Conservation (phyloP, 2,113 vertebrate genomes). For the Chaetodon auriga region DNA sequence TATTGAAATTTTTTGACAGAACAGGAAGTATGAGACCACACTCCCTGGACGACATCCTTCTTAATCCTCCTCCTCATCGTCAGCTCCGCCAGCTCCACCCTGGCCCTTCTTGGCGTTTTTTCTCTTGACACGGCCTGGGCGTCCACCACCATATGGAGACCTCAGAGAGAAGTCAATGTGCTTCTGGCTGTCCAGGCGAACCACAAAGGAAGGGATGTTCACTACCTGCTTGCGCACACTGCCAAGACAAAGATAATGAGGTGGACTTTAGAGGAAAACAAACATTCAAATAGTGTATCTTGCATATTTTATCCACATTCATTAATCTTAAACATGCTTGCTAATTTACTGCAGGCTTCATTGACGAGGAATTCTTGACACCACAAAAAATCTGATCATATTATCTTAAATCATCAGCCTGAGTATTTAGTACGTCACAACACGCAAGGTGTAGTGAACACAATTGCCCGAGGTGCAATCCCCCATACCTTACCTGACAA, state of each 20-base stretch:
- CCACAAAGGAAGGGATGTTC: slow-evolving; percentile 95
- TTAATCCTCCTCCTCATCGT: slow-evolving; percentile 94
- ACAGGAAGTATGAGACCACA: slow-evolving; percentile 42
- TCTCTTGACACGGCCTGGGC: slow-evolving; percentile 93
- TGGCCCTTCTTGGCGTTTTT: slow-evolving; percentile 97
- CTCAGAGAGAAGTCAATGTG: slow-evolving; percentile 96
- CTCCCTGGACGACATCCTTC: slow-evolving; percentile 34
- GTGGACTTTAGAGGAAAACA: not conserved
- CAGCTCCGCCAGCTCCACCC: slow-evolving; percentile 89
- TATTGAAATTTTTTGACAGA: slow-evolving; percentile 76
- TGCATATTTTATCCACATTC: not conserved
- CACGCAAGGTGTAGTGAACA: not conserved
- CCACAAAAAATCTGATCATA: slow-evolving; percentile 72
- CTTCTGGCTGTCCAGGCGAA: slow-evolving; percentile 95
- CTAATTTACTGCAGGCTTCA: slow-evolving; percentile 73
- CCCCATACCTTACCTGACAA: slow-evolving; percentile 66
- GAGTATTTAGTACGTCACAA: not conserved
- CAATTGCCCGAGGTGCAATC: slow-evolving; percentile 82
- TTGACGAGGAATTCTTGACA: slow-evolving; percentile 84
- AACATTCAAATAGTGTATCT: too few species aligned
- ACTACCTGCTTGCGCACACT: slow-evolving; percentile 96
- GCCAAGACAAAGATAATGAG: not conserved
- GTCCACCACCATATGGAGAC: slow-evolving; percentile 92
- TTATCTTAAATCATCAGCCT: slow-evolving; percentile 79
- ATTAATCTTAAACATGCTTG: not conserved